A percentile compares a stretch with the other conserved stretches of the same genome.
Conservation (phyloP, 2,113 vertebrate species). For the Bothrops jararaca region DNA sequence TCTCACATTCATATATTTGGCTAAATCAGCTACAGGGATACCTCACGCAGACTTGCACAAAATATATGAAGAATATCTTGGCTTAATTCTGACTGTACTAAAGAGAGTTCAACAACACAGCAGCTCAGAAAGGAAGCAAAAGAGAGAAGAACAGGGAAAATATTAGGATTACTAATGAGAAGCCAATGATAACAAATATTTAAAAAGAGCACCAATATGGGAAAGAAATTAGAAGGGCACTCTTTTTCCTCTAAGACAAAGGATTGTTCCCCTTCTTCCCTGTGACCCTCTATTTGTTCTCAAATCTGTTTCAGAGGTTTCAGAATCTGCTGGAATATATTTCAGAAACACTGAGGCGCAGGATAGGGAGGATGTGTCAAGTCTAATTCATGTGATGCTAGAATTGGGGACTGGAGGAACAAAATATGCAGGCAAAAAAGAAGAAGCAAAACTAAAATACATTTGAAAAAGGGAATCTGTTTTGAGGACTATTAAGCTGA, state of each 20-base stretch:
- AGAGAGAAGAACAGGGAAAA: not conserved
- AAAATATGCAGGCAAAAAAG: not conserved
- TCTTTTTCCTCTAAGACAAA: not conserved
- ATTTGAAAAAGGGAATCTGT: not conserved
- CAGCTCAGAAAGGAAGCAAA: not conserved
- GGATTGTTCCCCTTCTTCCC: not conserved
- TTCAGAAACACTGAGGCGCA: not conserved
- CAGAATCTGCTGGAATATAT: not conserved
- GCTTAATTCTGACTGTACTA: not conserved
- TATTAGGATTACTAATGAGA: not conserved
- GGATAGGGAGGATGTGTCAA: not conserved
- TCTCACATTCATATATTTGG: not conserved
- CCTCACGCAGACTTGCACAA: not conserved
- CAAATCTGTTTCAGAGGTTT: not conserved
- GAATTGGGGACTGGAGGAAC: not conserved
- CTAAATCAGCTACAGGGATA: not conserved
- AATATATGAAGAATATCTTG: not conserved
- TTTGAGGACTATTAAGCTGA: not conserved
- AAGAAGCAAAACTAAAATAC: not conserved
- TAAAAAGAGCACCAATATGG: not conserved
- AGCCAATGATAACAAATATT: not conserved
- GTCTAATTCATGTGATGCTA: not conserved
- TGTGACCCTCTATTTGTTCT: not conserved
- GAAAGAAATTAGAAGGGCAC: not conserved
- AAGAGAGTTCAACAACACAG: not conserved